These are phyloP conservation scores for Heliopora coerulea DNA, from an alignment of 92 coral and sea anemone genomes.

Conservation along the genomic window DNA sequence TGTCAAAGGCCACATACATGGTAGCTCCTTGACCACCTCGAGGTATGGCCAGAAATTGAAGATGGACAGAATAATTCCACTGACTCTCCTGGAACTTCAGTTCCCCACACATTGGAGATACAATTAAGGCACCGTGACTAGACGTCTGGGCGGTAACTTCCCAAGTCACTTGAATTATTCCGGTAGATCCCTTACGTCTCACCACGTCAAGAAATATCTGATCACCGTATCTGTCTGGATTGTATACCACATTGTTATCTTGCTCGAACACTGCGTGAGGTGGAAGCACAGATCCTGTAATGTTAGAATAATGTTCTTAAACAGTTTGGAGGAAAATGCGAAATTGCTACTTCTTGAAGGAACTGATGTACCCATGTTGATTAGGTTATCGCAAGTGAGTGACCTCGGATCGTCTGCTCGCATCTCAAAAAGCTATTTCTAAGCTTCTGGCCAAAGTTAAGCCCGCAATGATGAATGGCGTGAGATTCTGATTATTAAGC, in stretches of 20 bases:
- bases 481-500: no score
- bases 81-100: slow-evolving; percentile 63
- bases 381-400: no score
- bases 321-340: no score
- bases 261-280: slow-evolving; percentile 45
- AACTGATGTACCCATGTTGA: no score
- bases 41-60: slow-evolving; percentile 49
- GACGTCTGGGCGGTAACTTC: slow-evolving; percentile 60
- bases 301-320: no score
- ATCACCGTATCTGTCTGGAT: slow-evolving; percentile 54
- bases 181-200: slow-evolving; percentile 86
- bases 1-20: slow-evolving; percentile 1
- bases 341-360: no score
- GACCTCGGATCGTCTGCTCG: no score
- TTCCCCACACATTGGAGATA: slow-evolving; percentile 70
- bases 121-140: slow-evolving; percentile 41
- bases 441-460: no score
- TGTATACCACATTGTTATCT: slow-evolving; percentile 56
- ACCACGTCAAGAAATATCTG: slow-evolving; percentile 69
- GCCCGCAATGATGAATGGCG: no score
- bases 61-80: slow-evolving; percentile 69
- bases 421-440: no score
- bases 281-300: background rate
- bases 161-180: slow-evolving; percentile 74
- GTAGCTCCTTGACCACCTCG: background rate